Evolutionary conservation across 2,888 invertebrate species (phyloP).

Genomic region (Antheraea yamamai): DNA sequence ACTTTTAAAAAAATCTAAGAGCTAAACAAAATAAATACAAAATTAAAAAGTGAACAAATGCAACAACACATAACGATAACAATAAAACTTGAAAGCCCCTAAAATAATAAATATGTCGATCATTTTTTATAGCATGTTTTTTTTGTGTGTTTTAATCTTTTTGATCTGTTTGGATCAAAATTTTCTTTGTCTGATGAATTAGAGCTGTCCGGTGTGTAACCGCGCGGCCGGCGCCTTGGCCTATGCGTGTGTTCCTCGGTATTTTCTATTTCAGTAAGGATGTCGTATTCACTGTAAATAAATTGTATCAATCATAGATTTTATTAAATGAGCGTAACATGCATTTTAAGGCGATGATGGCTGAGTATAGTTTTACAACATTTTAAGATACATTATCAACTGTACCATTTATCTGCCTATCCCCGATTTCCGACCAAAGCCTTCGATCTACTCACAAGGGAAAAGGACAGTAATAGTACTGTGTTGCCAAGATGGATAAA

Average conservation of each 20-base stretch:
- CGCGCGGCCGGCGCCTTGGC: conserved; percentile 45
- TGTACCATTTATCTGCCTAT: too few relatives aligned
- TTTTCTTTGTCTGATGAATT: conserved; percentile 77
- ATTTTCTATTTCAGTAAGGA: conserved; percentile 49
- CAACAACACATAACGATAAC: background rate
- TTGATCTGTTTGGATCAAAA: conserved; percentile 64
- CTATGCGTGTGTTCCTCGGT: conserved; percentile 38
- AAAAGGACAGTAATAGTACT: too few relatives aligned
- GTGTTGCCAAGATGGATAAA: too few relatives aligned
- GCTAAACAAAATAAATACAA: background rate
- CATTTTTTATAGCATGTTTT: conserved; percentile 40
- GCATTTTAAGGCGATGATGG: too few relatives aligned
- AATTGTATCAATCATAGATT: conserved; percentile 4
- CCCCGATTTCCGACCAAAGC: too few relatives aligned
- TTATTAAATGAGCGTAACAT: background rate
- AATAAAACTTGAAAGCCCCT: background rate
- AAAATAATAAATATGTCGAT: background rate
- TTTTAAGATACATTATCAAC: too few relatives aligned
- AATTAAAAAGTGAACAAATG: background rate
- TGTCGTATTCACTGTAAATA: conserved; percentile 53
- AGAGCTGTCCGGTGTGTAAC: conserved; percentile 61
- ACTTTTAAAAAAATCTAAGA: background rate
- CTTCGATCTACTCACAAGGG: too few relatives aligned
- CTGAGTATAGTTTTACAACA: too few relatives aligned
- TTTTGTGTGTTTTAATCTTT: conserved; percentile 43